phyloP scores from a whole-genome alignment of 2,888 invertebrate genomes.

The Chirona hameri region DNA sequence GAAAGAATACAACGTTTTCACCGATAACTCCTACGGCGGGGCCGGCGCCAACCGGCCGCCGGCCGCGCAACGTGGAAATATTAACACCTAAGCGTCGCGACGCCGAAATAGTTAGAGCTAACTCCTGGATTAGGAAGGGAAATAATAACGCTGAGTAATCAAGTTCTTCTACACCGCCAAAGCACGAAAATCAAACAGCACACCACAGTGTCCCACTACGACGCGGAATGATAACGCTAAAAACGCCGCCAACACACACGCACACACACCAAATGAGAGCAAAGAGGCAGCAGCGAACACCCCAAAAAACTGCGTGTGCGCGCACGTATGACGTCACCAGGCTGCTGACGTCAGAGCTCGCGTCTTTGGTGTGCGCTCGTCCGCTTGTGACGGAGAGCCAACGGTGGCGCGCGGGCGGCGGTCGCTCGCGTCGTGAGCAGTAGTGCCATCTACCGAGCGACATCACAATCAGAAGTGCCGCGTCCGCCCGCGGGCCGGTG shows the following conservation, averaged over 20 bases:
- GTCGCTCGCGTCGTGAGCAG: neutral
- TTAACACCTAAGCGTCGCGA: constrained; percentile 5
- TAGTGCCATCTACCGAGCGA: constrained; percentile 5
- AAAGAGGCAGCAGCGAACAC: constrained; percentile 12
- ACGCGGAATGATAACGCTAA: constrained; percentile 26
- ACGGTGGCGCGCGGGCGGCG: neutral
- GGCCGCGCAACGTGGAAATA: neutral
- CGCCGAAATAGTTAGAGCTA: constrained; percentile 8
- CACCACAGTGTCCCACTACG: constrained; percentile 27
- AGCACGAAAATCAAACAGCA: constrained; percentile 28
- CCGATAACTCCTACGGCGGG: neutral
- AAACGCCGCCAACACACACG: neutral
- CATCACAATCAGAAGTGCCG: neutral
- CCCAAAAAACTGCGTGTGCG: neutral
- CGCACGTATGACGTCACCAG: neutral
- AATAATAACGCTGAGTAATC: constrained; percentile 29
- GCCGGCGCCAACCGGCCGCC: neutral
- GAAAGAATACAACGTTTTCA: constrained; percentile 25
- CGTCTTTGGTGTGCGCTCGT: neutral
- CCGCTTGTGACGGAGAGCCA: neutral
- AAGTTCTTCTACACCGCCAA: constrained; percentile 13
- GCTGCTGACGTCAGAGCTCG: neutral
- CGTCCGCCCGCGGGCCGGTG: neutral
- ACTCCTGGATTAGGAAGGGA: constrained; percentile 26
- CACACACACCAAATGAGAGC: neutral